phyloP scores from a whole-genome alignment of 1,140 invertebrate species.

The Temnothorax nylanderi region DNA sequence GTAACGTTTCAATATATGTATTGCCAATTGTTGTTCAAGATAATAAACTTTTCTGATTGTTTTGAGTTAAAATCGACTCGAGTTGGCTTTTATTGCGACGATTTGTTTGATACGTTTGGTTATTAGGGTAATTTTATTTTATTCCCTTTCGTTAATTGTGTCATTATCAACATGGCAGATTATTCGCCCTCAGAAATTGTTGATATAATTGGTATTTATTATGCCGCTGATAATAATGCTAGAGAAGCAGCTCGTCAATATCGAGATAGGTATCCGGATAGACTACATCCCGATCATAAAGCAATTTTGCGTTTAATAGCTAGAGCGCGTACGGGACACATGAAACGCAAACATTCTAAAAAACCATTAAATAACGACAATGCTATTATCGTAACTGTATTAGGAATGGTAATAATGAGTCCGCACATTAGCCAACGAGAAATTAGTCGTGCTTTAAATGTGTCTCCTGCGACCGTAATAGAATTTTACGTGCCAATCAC shows the following conservation, averaged over 20 bases:
- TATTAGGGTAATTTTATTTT: too few species aligned
- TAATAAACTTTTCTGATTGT: too few species aligned
- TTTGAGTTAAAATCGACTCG: too few species aligned
- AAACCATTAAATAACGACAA: background rate
- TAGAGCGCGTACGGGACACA: background rate
- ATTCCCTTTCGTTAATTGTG: background rate
- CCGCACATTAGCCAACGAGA: conserved; percentile 1
- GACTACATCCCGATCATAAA: conserved; percentile 1
- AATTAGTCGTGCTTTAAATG: conserved; percentile 1
- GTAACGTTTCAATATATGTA: too few species aligned
- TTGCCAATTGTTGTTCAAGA: too few species aligned
- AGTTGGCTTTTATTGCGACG: too few species aligned
- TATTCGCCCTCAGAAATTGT: background rate
- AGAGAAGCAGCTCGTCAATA: conserved; percentile 10
- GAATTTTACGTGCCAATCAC: conserved; percentile 1
- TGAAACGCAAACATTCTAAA: background rate
- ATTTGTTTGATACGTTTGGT: too few species aligned
- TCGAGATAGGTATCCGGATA: background rate
- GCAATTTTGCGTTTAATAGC: background rate
- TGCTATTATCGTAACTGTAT: background rate
- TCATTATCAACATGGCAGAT: conserved; percentile 6
- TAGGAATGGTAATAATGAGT: conserved; percentile 14
- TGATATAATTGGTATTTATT: background rate
- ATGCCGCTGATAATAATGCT: background rate
- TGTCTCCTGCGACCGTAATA: background rate